phyloP scores from a whole-genome alignment of 2,797 vertebrate genomes.

The Intellagama lesueurii region DNA sequence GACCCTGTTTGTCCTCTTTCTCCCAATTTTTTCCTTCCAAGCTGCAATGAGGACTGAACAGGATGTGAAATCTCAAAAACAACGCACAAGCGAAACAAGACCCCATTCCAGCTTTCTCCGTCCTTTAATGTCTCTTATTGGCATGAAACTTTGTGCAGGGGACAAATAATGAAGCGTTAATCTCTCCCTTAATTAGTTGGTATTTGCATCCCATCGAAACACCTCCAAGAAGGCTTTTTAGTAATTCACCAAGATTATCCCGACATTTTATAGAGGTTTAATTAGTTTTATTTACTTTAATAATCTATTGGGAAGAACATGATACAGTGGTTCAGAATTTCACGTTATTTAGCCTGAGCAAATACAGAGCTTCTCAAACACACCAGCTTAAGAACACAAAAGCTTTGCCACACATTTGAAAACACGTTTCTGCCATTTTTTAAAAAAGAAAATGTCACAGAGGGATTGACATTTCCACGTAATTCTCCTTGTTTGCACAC shows the following conservation, averaged over 20 bases:
- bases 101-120: background rate
- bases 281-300: background rate
- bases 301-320: too few species aligned
- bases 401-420: background rate
- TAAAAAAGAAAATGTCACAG: background rate
- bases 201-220: background rate
- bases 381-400: background rate
- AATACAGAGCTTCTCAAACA: background rate
- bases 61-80: background rate
- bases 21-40: background rate
- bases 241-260: background rate
- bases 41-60: background rate
- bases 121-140: background rate
- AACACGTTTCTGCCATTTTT: background rate
- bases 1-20: background rate
- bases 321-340: background rate
- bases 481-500: background rate
- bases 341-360: background rate
- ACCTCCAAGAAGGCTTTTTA: background rate
- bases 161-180: background rate
- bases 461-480: background rate
- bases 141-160: background rate
- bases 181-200: background rate
- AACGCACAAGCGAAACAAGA: background rate
- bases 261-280: background rate